These are phyloP conservation scores for Mixornis gularis DNA, from an alignment of 2,113 vertebrate species.

Conservation along the genomic window DNA sequence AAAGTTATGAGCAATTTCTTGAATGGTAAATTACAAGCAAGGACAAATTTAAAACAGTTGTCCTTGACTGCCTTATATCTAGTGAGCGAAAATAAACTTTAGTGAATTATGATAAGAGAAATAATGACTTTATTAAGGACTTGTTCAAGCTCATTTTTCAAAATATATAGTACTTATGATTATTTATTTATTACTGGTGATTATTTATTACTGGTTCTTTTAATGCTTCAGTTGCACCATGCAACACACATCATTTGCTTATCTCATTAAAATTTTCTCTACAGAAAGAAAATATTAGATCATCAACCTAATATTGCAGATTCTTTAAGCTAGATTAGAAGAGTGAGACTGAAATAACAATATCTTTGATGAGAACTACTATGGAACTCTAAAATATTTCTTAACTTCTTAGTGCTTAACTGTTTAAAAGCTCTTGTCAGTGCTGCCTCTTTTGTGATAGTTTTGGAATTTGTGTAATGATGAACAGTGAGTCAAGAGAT, in stretches of 20 bases:
- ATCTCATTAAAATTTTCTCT: constrained; percentile 34
- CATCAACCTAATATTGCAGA: background rate
- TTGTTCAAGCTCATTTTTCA: constrained; percentile 52
- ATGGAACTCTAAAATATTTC: background rate
- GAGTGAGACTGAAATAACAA: background rate
- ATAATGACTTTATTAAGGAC: constrained; percentile 54
- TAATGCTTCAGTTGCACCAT: background rate
- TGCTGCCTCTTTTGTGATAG: background rate
- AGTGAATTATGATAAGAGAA: constrained; percentile 49
- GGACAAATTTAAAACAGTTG: constrained; percentile 42
- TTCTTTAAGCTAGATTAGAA: background rate
- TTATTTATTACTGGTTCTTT: constrained; percentile 39
- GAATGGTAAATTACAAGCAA: constrained; percentile 27
- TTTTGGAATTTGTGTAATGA: background rate
- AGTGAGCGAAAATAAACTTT: constrained; percentile 16
- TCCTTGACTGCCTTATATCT: constrained; percentile 27
- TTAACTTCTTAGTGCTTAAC: background rate
- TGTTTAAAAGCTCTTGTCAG: background rate
- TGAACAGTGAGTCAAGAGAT: background rate
- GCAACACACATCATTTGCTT: constrained; percentile 35
- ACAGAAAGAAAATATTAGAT: constrained; percentile 1
- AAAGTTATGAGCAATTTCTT: constrained; percentile 7
- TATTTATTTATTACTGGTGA: constrained; percentile 45
- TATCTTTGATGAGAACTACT: background rate
- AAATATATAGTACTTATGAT: constrained; percentile 15